A percentile compares a stretch with the other conserved stretches of the same genome.
Conservation (phyloP, 2,113 vertebrate species). For the Pongo abelii region DNA sequence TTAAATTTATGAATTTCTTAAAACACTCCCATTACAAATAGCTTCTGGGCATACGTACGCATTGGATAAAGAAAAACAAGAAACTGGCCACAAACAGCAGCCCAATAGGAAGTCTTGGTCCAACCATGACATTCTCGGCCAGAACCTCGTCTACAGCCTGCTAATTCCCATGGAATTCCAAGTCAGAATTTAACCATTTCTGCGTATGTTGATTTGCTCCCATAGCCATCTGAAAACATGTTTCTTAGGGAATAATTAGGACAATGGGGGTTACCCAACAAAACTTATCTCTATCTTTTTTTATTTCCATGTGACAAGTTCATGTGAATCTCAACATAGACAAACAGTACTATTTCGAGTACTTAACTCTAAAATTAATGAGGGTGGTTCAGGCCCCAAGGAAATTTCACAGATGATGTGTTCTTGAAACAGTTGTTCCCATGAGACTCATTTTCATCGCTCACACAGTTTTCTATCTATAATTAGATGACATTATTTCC, state of each 20-base stretch:
- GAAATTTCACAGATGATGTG: background rate
- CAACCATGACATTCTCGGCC: conserved; percentile 44
- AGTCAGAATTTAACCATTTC: conserved; percentile 58
- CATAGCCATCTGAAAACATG: conserved; percentile 50
- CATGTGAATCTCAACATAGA: conserved; percentile 63
- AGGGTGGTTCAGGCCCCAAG: background rate
- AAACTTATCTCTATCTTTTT: conserved; percentile 69
- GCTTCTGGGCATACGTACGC: conserved; percentile 48
- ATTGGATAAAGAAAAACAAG: conserved; percentile 74
- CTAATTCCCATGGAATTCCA: conserved; percentile 62
- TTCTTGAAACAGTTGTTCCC: background rate
- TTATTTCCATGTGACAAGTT: conserved; percentile 63
- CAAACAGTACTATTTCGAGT: conserved; percentile 55
- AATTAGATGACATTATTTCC: background rate
- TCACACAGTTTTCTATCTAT: background rate
- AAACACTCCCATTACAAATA: conserved; percentile 74
- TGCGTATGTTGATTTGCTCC: background rate
- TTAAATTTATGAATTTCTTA: conserved; percentile 75
- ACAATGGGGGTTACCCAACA: background rate
- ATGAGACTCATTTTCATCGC: background rate
- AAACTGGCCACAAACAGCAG: conserved; percentile 12
- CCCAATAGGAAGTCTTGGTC: conserved; percentile 52
- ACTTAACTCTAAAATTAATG: conserved; percentile 47
- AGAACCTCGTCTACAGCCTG: background rate
- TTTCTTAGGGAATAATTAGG: background rate